A percentile compares a stretch with the other conserved stretches of the same genome.
phyloP scores from a whole-genome alignment of 2,888 invertebrate species.

The Plemyria rubiginata region DNA sequence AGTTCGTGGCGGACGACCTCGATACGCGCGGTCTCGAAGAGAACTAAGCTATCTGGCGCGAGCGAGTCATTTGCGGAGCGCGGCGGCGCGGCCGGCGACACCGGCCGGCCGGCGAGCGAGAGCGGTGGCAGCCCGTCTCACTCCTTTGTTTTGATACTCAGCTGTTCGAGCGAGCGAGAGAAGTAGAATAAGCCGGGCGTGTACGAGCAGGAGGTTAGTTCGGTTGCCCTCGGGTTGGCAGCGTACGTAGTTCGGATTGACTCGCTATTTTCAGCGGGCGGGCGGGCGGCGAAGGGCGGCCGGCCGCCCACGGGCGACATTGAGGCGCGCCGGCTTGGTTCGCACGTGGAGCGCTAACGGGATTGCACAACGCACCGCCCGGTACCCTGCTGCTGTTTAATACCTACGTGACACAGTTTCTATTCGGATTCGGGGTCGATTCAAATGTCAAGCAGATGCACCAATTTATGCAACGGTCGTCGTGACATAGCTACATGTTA shows the following conservation, averaged over 20 bases:
- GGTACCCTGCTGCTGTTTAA: conserved; percentile 68
- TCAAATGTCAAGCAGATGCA: conserved; percentile 85
- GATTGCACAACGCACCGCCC: conserved; percentile 79
- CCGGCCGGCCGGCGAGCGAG: conserved; percentile 84
- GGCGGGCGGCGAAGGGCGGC: conserved; percentile 60
- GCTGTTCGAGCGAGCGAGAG: conserved; percentile 76
- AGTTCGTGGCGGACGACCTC: conserved; percentile 76
- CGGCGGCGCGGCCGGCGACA: conserved; percentile 63
- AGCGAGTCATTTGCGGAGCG: conserved; percentile 51
- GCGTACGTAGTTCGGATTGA: conserved; percentile 54
- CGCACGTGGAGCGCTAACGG: conserved; percentile 82
- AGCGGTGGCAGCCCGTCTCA: conserved; percentile 81
- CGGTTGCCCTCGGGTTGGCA: conserved; percentile 58
- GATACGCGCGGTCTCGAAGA: conserved; percentile 75
- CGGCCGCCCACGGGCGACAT: conserved; percentile 81
- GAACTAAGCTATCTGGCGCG: conserved; percentile 65
- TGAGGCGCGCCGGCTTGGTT: conserved; percentile 78
- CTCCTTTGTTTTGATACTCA: conserved; percentile 85
- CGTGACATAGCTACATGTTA: conserved; percentile 61
- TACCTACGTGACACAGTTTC: conserved; percentile 84
- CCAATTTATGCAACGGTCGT: conserved; percentile 79
- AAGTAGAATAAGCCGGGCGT: conserved; percentile 51
- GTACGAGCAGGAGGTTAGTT: conserved; percentile 61
- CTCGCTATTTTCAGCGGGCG: conserved; percentile 70
- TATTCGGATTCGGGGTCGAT: conserved; percentile 85